Base-by-base conservation (phyloP, 2,888 invertebrate genomes). In the Tromatobia lineatoria region DNA sequence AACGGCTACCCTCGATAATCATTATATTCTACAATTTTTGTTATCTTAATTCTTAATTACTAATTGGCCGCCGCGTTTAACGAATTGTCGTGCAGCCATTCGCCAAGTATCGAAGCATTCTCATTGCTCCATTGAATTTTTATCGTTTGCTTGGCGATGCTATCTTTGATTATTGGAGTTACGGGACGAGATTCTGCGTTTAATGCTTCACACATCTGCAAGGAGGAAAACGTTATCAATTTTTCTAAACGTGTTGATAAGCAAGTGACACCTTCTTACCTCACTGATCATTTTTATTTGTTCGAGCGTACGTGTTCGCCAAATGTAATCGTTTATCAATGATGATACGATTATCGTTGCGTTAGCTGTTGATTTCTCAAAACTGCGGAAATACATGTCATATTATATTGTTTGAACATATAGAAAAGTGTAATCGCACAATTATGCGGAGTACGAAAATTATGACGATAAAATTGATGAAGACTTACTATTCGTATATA, bases 401-500 rank as follows among this genome's bases (percentile, higher is more conserved):
- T 74, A n/a, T 11, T 42, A 10, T 25, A 18, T 66, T 13, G 15
- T 25, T 25, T 10, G 54, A 42, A 54, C 13, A 8, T 20, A 1
- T 6, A 15, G n/a, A 70, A 67, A 45, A 42, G 10, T n/a, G 18
- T 11, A 13, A 11, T 38, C 47, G n/a, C 38, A 1, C 61, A 59
- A 13, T 18, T 50, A 61, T 50, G 10, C 34, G 6, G 47, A 11
- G 25, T 57, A 54, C n/a, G 10, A 11, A 23, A 59, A 20, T 25
- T 54, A 13, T 0, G 38, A 38, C 34, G 8, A 42, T 42, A 0
- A 64, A 13, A 34, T 38, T 25, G 23, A 67, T 61, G 10, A 13
- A 20, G 23, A 76, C 86, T 80, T 67, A 88, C 87, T 83, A 84
- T 61, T 84, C 80, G 42, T 67, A 45, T 18, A 88, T 84, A 2